Evolutionary conservation across 2,113 vertebrate species (phyloP).

Genomic region (Accipiter virgatus): DNA sequence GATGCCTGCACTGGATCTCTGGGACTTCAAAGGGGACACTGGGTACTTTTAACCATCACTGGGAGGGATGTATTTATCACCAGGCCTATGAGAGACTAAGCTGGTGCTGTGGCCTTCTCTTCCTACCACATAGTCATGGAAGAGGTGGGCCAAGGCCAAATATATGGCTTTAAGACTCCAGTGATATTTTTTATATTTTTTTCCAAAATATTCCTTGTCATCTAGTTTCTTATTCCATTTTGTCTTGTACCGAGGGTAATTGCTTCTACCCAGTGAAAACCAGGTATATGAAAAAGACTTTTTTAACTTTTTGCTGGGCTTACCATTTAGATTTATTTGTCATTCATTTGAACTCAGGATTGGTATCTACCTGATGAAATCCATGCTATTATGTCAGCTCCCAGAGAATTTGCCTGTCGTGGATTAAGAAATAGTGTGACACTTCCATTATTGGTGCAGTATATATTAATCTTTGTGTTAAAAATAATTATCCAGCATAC

Average conservation of each 20-base stretch:
- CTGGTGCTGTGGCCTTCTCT: fast-evolving
- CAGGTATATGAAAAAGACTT: not conserved
- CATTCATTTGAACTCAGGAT: not conserved
- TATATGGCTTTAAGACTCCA: not conserved
- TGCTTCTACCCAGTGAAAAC: not conserved
- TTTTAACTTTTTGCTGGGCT: not conserved
- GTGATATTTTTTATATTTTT: not conserved
- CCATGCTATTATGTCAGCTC: not conserved
- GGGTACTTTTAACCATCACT: not conserved
- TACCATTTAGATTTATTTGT: not conserved
- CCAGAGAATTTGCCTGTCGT: not conserved
- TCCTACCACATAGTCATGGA: not conserved
- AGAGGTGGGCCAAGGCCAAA: not conserved
- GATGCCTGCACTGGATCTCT: not conserved
- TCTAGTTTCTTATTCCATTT: not conserved
- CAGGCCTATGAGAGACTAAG: not conserved
- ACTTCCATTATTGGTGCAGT: not conserved
- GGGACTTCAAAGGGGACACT: not conserved
- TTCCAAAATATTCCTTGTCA: not conserved
- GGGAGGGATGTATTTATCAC: not conserved
- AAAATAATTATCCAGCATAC: not conserved
- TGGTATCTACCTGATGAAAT: not conserved
- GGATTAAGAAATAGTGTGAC: not conserved
- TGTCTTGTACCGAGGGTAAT: not conserved
- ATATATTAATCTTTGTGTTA: not conserved